Base-by-base conservation (phyloP, 2,888 invertebrate species). In the Catocala sponsa region DNA sequence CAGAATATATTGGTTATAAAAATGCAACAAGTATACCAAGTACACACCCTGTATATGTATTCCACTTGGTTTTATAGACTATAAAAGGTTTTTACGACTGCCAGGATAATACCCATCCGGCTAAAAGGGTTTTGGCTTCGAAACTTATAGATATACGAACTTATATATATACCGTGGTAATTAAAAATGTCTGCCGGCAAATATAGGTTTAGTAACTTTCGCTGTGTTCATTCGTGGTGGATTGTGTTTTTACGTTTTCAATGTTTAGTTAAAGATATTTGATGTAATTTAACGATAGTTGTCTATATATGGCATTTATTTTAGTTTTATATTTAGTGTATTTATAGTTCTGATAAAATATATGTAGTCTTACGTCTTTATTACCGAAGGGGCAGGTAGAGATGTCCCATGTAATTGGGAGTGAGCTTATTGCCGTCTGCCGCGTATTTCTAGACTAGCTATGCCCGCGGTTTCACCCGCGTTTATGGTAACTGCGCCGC, bases 1-100 rank as follows among this genome's bases (percentile, higher is more conserved):
- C 86, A 87, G 85, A 91, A 92, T 94, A 92, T 94, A 93, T 94
- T 89, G 93, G 91, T 90, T 91, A 90, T 94, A 94, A 94, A 94
- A 92, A 80, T 89, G 94, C 94, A 94, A 94, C 94, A 94, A 94
- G 92, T 94, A 92, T 89, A 86, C 86, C 88, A 88, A 91, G 89
- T 85, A 87, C 84, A 84, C 86, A 82, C 80, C 75, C 82, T 78
- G 81, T 83, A 81, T 80, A 81, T 89, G 90, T 92, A 91, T 91
- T 88, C 90, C 92, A 93, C 94, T 94, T 92, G 92, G 84, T 84
- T 94, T 94, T 93, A 94, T 92, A 83, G 90, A 65, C 87, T 74
- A 90, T 94, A 94, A 94, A 94, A 79, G 74, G 78, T 67, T 72
- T 94, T 94, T 93, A 94, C 91, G 91, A 90, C 80, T 80, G 81